phyloP scores from a whole-genome alignment of 2,113 vertebrate species.

The Upupa epops region DNA sequence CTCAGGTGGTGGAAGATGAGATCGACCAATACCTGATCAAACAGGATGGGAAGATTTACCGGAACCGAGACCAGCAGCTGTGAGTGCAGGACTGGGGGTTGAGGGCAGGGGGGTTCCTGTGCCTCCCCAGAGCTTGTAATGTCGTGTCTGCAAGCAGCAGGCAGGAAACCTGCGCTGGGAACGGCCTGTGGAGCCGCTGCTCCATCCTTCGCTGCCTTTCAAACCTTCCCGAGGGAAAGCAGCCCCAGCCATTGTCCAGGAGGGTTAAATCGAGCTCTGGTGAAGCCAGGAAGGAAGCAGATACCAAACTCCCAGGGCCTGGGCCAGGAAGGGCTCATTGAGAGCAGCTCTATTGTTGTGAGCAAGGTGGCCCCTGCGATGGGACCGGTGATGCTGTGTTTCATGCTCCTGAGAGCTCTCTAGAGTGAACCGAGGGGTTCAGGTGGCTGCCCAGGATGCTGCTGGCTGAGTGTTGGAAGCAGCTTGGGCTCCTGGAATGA shows the following conservation, averaged over 20 bases:
- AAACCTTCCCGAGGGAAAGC: neutral
- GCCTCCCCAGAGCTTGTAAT: neutral
- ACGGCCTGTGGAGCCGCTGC: neutral
- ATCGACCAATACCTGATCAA: constrained; percentile 94
- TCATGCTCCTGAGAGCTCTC: neutral
- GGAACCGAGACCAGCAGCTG: constrained; percentile 92
- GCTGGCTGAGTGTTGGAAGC: neutral
- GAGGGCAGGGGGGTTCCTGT: neutral
- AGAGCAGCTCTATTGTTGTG: neutral
- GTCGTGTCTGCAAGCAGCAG: neutral
- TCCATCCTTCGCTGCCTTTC: neutral
- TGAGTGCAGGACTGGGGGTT: constrained; percentile 74
- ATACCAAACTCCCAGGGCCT: constrained; percentile 14
- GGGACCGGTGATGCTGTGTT: neutral
- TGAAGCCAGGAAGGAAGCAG: constrained; percentile 9
- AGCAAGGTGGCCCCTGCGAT: neutral
- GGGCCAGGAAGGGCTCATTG: constrained; percentile 19
- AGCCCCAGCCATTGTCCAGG: neutral
- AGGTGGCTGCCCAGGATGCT: neutral
- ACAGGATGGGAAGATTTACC: constrained; percentile 97
- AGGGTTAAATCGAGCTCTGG: neutral
- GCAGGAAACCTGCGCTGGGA: neutral
- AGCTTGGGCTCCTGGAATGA: neutral
- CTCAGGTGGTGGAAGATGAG: constrained; percentile 89
- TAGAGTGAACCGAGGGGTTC: neutral